Evolutionary conservation across 2,113 vertebrate species (phyloP).

Genomic region (Poeciliopsis retropinna): DNA sequence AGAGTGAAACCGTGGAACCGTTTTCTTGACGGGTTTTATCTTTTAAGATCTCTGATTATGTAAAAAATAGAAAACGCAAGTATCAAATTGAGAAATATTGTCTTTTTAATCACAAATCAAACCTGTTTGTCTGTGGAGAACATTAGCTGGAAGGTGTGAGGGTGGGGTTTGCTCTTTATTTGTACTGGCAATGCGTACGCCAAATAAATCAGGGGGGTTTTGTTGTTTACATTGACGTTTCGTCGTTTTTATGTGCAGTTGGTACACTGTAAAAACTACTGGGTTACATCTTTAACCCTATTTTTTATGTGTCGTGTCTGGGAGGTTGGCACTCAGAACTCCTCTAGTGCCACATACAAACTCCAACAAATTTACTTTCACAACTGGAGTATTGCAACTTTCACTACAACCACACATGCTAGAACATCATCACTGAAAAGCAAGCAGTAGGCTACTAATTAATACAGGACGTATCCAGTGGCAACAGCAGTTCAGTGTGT

Average conservation of each 20-base stretch:
- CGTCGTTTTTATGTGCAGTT: constrained; percentile 45
- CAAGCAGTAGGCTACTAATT: no score
- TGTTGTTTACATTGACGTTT: constrained; percentile 82
- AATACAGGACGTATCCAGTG: no score
- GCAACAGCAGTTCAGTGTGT: no score
- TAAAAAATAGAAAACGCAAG: constrained; percentile 79
- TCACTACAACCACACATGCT: no score
- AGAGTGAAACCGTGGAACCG: constrained; percentile 81
- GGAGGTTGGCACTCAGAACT: no score
- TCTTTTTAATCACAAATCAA: constrained; percentile 84
- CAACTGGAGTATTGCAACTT: no score
- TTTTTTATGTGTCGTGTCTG: no score
- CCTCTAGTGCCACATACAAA: no score
- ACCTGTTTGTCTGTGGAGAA: constrained; percentile 89
- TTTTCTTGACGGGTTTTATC: constrained; percentile 86
- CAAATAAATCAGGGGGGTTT: constrained; percentile 79
- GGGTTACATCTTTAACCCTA: no score
- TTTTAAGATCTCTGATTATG: constrained; percentile 88
- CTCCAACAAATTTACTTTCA: no score
- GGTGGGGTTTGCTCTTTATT: constrained; percentile 88
- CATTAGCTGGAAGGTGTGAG: constrained; percentile 89
- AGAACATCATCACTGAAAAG: no score
- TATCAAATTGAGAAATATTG: constrained; percentile 82
- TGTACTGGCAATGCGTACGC: constrained; percentile 97
- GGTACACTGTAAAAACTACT: no score